phyloP scores from a whole-genome alignment of 1,140 invertebrate genomes.

The Eurosta solidaginis region DNA sequence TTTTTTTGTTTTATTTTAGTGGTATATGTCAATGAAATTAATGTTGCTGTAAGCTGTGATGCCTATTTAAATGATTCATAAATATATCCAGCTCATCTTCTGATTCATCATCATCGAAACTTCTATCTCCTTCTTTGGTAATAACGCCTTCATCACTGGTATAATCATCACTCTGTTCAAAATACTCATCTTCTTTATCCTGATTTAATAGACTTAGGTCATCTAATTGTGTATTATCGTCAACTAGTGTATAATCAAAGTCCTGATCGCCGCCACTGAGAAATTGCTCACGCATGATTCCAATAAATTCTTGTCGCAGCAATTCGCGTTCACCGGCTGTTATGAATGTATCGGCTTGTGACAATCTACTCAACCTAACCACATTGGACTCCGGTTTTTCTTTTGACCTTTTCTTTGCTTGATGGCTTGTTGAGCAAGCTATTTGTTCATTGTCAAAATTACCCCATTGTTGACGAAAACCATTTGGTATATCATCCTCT shows the following conservation, averaged over 20 bases:
- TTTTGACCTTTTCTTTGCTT: conserved; percentile 46
- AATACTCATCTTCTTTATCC: conserved; percentile 89
- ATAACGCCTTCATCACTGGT: conserved; percentile 59
- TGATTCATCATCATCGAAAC: conserved; percentile 29
- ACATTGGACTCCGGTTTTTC: conserved; percentile 53
- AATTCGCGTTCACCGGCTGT: conserved; percentile 67
- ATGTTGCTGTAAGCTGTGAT: conserved; percentile 42
- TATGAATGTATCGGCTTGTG: conserved; percentile 48
- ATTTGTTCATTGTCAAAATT: conserved; percentile 48
- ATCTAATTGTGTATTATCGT: conserved; percentile 81
- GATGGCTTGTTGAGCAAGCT: conserved; percentile 45
- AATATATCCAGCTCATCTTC: conserved; percentile 77
- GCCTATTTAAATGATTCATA: conserved; percentile 68
- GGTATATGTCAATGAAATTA: background rate
- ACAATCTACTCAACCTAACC: too few species aligned
- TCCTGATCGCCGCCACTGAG: conserved; percentile 80
- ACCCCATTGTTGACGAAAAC: conserved; percentile 45
- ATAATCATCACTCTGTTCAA: conserved; percentile 77
- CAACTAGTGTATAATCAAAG: conserved; percentile 76
- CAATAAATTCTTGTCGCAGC: conserved; percentile 82
- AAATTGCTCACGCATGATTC: conserved; percentile 87
- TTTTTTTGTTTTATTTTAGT: background rate
- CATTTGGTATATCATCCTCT: conserved; percentile 43
- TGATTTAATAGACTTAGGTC: conserved; percentile 69
- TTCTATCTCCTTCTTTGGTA: conserved; percentile 36